Conservation (phyloP, 2,888 invertebrate species). For the Drosophila percnosoma region DNA sequence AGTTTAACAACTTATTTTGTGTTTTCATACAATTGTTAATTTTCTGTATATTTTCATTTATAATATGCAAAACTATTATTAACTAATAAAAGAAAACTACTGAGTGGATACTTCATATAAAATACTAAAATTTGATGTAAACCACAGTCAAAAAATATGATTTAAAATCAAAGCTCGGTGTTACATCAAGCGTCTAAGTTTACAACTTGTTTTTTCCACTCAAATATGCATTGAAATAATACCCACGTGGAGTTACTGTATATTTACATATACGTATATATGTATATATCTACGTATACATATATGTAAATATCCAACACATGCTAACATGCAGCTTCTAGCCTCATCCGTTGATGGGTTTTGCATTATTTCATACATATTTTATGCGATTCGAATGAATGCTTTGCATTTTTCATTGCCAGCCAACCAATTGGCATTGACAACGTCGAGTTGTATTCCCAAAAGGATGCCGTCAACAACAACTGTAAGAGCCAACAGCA, state of each 20-base stretch:
- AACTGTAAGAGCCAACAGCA: background rate
- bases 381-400: slow-evolving; percentile 60
- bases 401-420: slow-evolving; percentile 68
- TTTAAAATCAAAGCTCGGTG: background rate
- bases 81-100: background rate
- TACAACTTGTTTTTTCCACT: background rate
- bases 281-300: background rate
- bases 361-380: slow-evolving; percentile 67
- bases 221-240: background rate
- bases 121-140: background rate
- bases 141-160: background rate
- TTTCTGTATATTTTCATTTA: background rate
- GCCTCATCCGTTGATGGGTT: slow-evolving; percentile 46
- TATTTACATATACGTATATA: no score
- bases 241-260: background rate
- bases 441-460: slow-evolving; percentile 51
- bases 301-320: slow-evolving; percentile 7
- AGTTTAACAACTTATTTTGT: background rate
- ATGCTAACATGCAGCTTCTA: slow-evolving; percentile 27
- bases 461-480: slow-evolving; percentile 25
- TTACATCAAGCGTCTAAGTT: background rate
- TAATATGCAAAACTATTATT: background rate
- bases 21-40: background rate
- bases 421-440: slow-evolving; percentile 59
- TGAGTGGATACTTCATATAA: background rate